A percentile compares a stretch with the other conserved stretches of the same genome.
These are phyloP conservation scores for Cantharis flavilabris DNA, from an alignment of 2,888 invertebrate genomes.

Conservation along the genomic window DNA sequence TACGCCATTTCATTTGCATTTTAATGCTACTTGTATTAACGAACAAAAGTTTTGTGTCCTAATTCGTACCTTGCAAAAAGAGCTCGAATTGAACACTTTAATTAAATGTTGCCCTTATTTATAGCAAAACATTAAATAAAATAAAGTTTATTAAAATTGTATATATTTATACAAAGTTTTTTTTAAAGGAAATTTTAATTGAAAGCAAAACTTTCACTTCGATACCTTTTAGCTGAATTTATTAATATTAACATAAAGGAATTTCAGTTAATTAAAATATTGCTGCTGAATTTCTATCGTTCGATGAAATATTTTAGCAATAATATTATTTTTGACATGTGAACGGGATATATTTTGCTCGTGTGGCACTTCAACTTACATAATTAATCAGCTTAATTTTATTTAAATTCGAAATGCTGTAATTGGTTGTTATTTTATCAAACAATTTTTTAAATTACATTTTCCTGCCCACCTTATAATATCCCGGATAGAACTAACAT, in stretches of 20 bases:
- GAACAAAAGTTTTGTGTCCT: constrained; percentile 8
- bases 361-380: too few species aligned
- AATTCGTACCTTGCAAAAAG: constrained; percentile 5
- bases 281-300: not conserved
- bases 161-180: not conserved
- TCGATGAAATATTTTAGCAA: not conserved
- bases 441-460: not conserved
- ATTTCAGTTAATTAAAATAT: not conserved
- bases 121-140: not conserved
- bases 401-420: not conserved
- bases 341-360: too few species aligned
- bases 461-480: not conserved
- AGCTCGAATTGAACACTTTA: not conserved
- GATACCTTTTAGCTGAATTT: not conserved
- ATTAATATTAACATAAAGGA: not conserved
- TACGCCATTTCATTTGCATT: constrained; percentile 17
- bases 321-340: not conserved
- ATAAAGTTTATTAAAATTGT: not conserved
- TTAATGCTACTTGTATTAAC: constrained; percentile 12
- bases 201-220: not conserved
- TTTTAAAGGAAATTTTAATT: not conserved
- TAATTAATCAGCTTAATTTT: too few species aligned
- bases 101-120: not conserved
- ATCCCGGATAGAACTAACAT: not conserved
- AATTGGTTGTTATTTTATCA: not conserved